Percentiles rank a stretch among this genome's conserved stretches.
Conservation (phyloP, 2,888 invertebrate species). For the Orchesella flavescens region DNA sequence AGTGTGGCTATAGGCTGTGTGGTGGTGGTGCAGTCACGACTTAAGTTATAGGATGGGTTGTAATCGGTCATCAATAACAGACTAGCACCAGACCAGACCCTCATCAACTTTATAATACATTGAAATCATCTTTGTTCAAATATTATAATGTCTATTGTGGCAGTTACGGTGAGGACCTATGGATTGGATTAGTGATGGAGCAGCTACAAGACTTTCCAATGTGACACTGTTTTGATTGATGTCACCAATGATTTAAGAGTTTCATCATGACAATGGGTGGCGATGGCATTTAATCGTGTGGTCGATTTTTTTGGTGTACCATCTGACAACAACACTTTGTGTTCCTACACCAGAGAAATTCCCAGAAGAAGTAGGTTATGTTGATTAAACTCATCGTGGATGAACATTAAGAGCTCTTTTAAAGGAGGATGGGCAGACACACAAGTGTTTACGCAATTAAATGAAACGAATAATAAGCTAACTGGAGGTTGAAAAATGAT, state of each 20-base stretch:
- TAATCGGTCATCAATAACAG: slow-evolving; percentile 20
- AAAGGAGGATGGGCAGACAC: neutral
- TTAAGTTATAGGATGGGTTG: neutral
- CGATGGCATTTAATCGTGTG: slow-evolving; percentile 8
- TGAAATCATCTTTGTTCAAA: slow-evolving; percentile 6
- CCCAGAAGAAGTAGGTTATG: slow-evolving; percentile 38
- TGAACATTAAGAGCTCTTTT: neutral
- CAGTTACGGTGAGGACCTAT: no score
- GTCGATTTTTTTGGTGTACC: slow-evolving; percentile 2
- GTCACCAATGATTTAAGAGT: slow-evolving; percentile 9
- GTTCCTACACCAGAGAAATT: slow-evolving; percentile 25
- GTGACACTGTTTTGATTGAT: slow-evolving; percentile 40
- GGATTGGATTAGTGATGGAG: no score
- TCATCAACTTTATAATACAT: neutral
- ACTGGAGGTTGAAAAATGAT: slow-evolving; percentile 46
- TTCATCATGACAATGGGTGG: slow-evolving; percentile 2
- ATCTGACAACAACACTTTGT: neutral
- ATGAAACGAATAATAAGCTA: slow-evolving; percentile 7
- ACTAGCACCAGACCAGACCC: neutral
- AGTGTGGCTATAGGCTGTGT: neutral
- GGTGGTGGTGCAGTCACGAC: slow-evolving; percentile 18
- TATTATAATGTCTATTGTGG: no score
- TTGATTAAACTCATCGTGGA: slow-evolving; percentile 39
- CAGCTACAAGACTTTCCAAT: neutral
- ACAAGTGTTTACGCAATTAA: slow-evolving; percentile 26